Evolutionary conservation across 2,113 vertebrate genomes (phyloP).

Genomic region (Notothenia coriiceps): DNA sequence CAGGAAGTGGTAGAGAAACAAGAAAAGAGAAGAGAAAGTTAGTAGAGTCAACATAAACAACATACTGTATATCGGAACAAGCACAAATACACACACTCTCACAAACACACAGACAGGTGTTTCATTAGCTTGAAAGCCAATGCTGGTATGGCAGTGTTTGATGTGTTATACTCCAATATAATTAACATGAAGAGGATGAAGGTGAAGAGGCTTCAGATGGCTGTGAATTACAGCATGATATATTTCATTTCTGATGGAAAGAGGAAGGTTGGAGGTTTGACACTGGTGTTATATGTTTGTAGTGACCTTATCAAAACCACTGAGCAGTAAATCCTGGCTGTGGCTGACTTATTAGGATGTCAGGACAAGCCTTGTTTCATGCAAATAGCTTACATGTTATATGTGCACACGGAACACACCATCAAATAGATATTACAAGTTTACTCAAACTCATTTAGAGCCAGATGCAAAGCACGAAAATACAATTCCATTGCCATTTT

Average conservation of each 20-base stretch:
- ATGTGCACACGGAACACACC: background rate
- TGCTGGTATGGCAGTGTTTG: conserved; percentile 42
- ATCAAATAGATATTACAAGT: background rate
- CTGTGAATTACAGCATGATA: conserved; percentile 31
- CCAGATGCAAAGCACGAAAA: background rate
- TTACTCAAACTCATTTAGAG: background rate
- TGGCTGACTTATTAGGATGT: background rate
- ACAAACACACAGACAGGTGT: background rate
- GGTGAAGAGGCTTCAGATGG: conserved; percentile 25
- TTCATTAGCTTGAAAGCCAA: conserved; percentile 56
- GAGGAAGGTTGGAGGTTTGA: background rate
- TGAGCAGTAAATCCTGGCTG: background rate
- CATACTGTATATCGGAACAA: background rate
- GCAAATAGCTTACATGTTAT: background rate
- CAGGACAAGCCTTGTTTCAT: background rate
- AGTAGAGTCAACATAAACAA: conserved; percentile 23
- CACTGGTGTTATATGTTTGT: background rate
- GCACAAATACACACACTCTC: background rate
- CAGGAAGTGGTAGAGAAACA: conserved; percentile 31
- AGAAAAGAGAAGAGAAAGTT: conserved; percentile 26
- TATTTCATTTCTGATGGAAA: conserved; percentile 23
- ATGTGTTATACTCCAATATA: conserved; percentile 15
- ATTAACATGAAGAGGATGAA: conserved; percentile 41
- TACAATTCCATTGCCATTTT: background rate
- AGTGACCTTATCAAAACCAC: conserved; percentile 2